Conservation (phyloP, 2,113 vertebrate species). For the Lagopus leucura region DNA sequence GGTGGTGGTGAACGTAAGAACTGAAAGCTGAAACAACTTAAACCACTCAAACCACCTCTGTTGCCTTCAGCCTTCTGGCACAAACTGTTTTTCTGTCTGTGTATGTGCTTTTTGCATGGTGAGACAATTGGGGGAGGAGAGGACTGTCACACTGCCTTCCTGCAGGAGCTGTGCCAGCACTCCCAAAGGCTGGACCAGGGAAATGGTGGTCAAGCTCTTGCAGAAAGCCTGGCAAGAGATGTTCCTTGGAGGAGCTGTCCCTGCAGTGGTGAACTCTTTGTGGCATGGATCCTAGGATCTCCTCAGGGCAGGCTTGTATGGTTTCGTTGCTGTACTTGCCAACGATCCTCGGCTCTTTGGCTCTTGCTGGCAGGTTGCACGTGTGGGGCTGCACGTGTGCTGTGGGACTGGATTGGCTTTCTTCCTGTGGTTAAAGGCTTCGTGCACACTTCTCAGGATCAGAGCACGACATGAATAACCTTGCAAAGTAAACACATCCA, state of each 20-base stretch:
- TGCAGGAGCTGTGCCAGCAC: not conserved
- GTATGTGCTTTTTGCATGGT: not conserved
- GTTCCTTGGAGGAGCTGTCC: not conserved
- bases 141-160: not conserved
- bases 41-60: not conserved
- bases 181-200: not conserved
- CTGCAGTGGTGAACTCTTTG: not conserved
- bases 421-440: slow-evolving; percentile 51
- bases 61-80: not conserved
- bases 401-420: not conserved
- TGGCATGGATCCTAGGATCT: not conserved
- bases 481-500: slow-evolving; percentile 63
- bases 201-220: not conserved
- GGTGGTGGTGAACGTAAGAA: not conserved
- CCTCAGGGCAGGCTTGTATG: not conserved
- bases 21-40: not conserved
- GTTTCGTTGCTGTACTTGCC: not conserved
- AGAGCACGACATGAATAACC: slow-evolving; percentile 20
- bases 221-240: not conserved
- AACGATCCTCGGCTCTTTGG: not conserved
- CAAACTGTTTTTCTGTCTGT: not conserved
- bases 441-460: not conserved
- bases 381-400: not conserved
- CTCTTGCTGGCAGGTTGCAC: not conserved
- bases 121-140: not conserved